phyloP scores from a whole-genome alignment of 2,113 vertebrate genomes.

The Meles meles region DNA sequence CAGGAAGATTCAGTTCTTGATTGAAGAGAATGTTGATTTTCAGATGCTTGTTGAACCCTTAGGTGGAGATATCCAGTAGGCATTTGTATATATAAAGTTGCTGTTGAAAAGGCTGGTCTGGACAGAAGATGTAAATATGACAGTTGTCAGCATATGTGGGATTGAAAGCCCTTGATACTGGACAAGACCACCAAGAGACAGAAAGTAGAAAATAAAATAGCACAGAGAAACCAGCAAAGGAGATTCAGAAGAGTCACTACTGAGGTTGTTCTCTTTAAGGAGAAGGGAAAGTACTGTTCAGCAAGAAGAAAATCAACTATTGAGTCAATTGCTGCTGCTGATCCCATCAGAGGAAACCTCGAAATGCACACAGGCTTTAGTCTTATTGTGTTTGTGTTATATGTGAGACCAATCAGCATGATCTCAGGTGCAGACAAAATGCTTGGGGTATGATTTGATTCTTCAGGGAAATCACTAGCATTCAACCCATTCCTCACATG shows the following conservation, averaged over 20 bases:
- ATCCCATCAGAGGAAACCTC: background rate
- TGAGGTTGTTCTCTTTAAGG: background rate
- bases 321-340: background rate
- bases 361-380: background rate
- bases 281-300: background rate
- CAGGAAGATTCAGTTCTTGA: background rate
- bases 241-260: background rate
- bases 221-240: background rate
- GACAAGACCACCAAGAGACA: background rate
- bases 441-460: background rate
- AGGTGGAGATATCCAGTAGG: background rate
- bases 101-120: background rate
- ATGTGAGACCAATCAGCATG: background rate
- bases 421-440: background rate
- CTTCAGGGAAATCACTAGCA: background rate
- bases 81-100: background rate
- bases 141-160: background rate
- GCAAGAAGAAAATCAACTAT: background rate
- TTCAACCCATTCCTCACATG: background rate
- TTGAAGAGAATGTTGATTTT: background rate
- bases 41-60: background rate
- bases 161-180: background rate
- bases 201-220: background rate
- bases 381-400: background rate
- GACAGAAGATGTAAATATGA: background rate